Percentiles rank a stretch among this genome's conserved stretches.
These are phyloP conservation scores for Drosophila pruinosa DNA, from an alignment of 1,140 invertebrate species.

Conservation along the genomic window DNA sequence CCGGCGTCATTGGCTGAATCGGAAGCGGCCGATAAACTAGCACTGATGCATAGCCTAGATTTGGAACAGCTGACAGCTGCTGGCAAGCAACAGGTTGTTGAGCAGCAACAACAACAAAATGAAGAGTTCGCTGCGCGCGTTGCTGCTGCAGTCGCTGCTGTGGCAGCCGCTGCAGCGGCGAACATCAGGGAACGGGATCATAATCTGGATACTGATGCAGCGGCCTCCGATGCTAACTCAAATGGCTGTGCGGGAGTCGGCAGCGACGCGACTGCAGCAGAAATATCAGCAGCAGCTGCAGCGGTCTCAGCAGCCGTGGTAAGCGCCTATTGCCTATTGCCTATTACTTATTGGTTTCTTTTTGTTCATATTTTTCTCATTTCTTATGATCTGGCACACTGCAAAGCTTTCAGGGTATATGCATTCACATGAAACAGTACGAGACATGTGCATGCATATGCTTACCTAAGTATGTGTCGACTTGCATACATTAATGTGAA, in stretches of 20 bases:
- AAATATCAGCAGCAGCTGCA: slow-evolving; percentile 11
- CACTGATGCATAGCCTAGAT: slow-evolving; percentile 69
- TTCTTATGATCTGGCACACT: slow-evolving; percentile 15
- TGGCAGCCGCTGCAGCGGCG: slow-evolving; percentile 59
- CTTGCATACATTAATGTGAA: neutral
- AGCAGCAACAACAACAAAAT: slow-evolving; percentile 39
- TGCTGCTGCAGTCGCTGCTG: slow-evolving; percentile 68
- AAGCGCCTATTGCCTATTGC: slow-evolving; percentile 44
- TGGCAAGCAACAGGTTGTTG: slow-evolving; percentile 45
- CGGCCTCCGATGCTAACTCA: slow-evolving; percentile 18
- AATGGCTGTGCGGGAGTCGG: slow-evolving; percentile 37
- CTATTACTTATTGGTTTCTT: slow-evolving; percentile 29
- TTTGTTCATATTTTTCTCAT: slow-evolving; percentile 37
- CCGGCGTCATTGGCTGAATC: slow-evolving; percentile 30
- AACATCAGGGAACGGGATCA: slow-evolving; percentile 48
- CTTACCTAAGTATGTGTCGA: neutral
- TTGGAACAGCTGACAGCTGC: slow-evolving; percentile 65
- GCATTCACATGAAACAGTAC: neutral
- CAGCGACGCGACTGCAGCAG: slow-evolving; percentile 25
- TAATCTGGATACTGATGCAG: slow-evolving; percentile 39
- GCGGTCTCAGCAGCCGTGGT: slow-evolving; percentile 65
- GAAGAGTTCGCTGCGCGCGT: slow-evolving; percentile 60
- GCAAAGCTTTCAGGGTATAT: neutral
- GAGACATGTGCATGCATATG: neutral
- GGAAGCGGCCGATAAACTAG: slow-evolving; percentile 57